Conservation (phyloP, 2,113 vertebrate genomes). For the Orientallactaga bullata region DNA sequence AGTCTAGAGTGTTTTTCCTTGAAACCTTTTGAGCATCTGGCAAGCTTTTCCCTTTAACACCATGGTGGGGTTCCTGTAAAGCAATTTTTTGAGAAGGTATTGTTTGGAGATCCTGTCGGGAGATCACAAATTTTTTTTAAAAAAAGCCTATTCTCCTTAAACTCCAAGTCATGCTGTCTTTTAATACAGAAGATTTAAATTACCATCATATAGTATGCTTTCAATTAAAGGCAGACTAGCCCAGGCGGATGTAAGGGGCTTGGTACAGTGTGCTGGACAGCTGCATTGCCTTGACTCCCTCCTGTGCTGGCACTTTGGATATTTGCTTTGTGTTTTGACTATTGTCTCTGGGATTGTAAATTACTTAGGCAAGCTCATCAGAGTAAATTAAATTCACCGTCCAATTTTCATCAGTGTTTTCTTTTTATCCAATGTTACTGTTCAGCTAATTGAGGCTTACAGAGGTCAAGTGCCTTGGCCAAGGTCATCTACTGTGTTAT, state of each 20-base stretch:
- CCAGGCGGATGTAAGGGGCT: background rate
- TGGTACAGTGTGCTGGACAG: background rate
- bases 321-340: slow-evolving; percentile 58
- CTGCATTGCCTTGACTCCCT: background rate
- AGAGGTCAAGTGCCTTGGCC: slow-evolving; percentile 62
- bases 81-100: slow-evolving; percentile 75
- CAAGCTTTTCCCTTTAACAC: slow-evolving; percentile 69
- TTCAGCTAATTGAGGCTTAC: slow-evolving; percentile 57
- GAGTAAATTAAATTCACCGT: slow-evolving; percentile 57
- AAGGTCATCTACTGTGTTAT: background rate
- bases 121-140: slow-evolving; percentile 43
- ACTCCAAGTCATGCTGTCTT: background rate
- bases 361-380: slow-evolving; percentile 62
- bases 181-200: background rate
- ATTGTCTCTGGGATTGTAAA: slow-evolving; percentile 51
- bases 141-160: background rate
- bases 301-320: background rate
- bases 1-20: slow-evolving; percentile 66
- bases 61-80: slow-evolving; percentile 77
- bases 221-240: background rate
- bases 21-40: slow-evolving; percentile 66
- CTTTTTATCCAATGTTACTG: slow-evolving; percentile 65
- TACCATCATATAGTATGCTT: background rate
- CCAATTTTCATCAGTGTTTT: slow-evolving; percentile 66
- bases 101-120: slow-evolving; percentile 47